Percentiles rank a stretch among this genome's conserved stretches.
phyloP scores from a whole-genome alignment of 2,888 invertebrate genomes.

The Tipula confusa region DNA sequence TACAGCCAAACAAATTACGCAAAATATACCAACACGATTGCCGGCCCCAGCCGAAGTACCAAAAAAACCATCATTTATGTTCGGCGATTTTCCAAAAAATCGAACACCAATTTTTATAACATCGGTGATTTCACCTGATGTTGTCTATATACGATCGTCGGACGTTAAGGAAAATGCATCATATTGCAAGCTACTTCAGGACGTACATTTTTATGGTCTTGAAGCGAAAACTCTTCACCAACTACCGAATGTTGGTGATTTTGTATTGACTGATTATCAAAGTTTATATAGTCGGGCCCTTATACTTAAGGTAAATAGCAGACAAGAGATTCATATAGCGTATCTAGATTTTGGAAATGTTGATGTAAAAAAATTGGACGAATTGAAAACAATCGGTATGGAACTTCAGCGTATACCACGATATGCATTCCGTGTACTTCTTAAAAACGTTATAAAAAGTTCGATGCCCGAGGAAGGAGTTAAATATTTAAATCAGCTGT shows the following conservation, averaged over 20 bases:
- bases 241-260: not conserved
- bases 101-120: not conserved
- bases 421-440: not conserved
- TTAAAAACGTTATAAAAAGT: not conserved
- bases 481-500: not conserved
- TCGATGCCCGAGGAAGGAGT: not conserved
- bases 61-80: not conserved
- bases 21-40: not conserved
- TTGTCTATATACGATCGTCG: not conserved
- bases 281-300: not conserved
- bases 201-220: not conserved
- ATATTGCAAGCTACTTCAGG: not conserved
- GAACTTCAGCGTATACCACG: not conserved
- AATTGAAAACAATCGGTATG: not conserved
- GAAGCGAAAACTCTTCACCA: not conserved
- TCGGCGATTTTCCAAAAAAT: not conserved
- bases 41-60: not conserved
- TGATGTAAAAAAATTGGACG: not conserved
- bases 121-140: not conserved
- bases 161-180: not conserved
- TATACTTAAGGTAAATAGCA: not conserved
- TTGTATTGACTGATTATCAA: not conserved
- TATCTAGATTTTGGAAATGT: not conserved
- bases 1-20: not conserved
- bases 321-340: not conserved